A percentile compares a stretch with the other conserved stretches of the same genome.
Evolutionary conservation across 2,888 invertebrate genomes (phyloP).

Genomic region (Ganaspis brasiliensis): DNA sequence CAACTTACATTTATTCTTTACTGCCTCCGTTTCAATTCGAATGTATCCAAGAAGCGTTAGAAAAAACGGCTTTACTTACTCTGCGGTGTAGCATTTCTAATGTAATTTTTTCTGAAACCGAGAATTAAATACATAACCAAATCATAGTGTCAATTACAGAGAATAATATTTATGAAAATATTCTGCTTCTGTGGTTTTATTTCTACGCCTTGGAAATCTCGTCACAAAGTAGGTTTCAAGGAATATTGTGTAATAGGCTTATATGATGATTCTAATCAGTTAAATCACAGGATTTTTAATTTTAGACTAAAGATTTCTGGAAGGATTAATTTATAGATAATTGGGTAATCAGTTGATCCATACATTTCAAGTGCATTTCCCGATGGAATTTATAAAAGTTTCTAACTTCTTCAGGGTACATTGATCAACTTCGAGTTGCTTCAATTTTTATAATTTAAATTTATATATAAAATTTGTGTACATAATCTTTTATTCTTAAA

Average conservation of each 20-base stretch:
- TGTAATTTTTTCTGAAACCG: neutral
- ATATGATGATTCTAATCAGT: no score
- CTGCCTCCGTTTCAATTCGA: neutral
- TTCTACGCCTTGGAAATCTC: neutral
- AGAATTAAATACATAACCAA: neutral
- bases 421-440: no score
- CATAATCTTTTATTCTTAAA: no score
- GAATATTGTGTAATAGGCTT: neutral
- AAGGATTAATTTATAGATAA: no score
- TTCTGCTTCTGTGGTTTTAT: slow-evolving; percentile 11
- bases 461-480: no score
- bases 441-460: no score
- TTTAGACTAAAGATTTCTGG: no score
- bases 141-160: neutral
- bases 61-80: neutral
- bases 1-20: neutral
- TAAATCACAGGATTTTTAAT: no score
- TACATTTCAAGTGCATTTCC: no score
- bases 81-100: slow-evolving; percentile 54
- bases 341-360: no score
- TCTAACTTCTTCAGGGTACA: no score
- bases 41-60: slow-evolving; percentile 15
- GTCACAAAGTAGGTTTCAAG: neutral
- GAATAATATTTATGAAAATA: slow-evolving; percentile 30
- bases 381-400: no score